A percentile compares a stretch with the other conserved stretches of the same genome.
Evolutionary conservation across 2,888 invertebrate genomes (phyloP).

Genomic region (Lissocephala sabroskyi): DNA sequence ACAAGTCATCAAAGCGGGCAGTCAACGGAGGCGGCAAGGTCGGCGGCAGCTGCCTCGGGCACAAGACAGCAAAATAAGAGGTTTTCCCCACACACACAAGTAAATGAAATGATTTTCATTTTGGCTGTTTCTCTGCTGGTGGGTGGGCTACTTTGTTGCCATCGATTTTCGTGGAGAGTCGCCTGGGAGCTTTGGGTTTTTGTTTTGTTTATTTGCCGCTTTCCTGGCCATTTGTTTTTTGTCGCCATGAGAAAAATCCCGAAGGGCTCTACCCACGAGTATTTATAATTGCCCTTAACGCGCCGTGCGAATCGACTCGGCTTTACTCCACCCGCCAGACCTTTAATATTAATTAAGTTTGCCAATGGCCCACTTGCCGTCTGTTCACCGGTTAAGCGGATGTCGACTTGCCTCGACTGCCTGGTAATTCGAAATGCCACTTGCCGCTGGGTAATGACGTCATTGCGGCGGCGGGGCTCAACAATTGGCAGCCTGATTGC

Average conservation of each 20-base stretch:
- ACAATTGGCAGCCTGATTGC: not conserved
- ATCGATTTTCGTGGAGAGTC: too few species aligned
- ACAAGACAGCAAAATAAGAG: not conserved
- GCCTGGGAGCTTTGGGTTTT: not conserved
- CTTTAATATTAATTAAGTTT: slow-evolving; percentile 54
- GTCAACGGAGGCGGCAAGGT: slow-evolving; percentile 6
- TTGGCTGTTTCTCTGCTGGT: not conserved
- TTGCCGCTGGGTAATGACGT: slow-evolving; percentile 45
- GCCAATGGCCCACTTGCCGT: slow-evolving; percentile 36
- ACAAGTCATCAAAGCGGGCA: slow-evolving; percentile 50
- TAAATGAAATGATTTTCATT: slow-evolving; percentile 1
- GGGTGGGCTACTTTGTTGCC: too few species aligned
- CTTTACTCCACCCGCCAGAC: not conserved
- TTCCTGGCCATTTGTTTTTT: slow-evolving; percentile 35
- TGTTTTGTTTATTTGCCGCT: slow-evolving; percentile 3
- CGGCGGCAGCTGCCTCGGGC: not conserved
- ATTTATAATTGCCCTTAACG: slow-evolving; percentile 58
- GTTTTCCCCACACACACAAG: slow-evolving; percentile 5
- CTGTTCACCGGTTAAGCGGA: slow-evolving; percentile 24
- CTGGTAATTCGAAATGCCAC: slow-evolving; percentile 19
- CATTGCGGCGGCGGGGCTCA: slow-evolving; percentile 39
- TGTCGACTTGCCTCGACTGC: slow-evolving; percentile 30
- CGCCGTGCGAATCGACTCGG: slow-evolving; percentile 1
- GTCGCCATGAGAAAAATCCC: too few species aligned
- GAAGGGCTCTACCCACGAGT: slow-evolving; percentile 38